phyloP scores from a whole-genome alignment of 2,888 invertebrate species.

The Elegia similella region DNA sequence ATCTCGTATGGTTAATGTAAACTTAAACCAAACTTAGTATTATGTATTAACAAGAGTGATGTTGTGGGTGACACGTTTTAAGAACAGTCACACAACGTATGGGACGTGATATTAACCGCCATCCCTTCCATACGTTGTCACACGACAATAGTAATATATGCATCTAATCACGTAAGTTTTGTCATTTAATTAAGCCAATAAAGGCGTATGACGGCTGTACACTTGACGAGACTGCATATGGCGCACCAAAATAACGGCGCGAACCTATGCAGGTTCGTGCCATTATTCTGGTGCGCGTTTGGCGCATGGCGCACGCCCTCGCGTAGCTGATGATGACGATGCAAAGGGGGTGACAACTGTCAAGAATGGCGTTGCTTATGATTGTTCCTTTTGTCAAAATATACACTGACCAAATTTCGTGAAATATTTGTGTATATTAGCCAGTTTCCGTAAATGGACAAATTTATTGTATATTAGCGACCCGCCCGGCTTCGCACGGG shows the following conservation, averaged over 20 bases:
- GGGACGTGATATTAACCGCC: slow-evolving; percentile 37
- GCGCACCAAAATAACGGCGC: background rate
- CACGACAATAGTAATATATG: slow-evolving; percentile 37
- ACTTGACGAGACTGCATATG: background rate
- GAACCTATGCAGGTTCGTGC: background rate
- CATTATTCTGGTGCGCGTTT: too few species aligned
- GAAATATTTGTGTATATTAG: too few species aligned
- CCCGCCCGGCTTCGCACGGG: too few species aligned
- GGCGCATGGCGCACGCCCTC: background rate
- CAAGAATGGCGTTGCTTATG: too few species aligned
- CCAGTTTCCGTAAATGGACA: too few species aligned
- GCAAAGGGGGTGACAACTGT: too few species aligned
- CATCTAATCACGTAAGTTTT: slow-evolving; percentile 27
- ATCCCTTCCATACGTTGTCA: slow-evolving; percentile 57
- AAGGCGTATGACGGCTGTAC: slow-evolving; percentile 3
- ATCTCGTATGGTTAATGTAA: slow-evolving; percentile 19
- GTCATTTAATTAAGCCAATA: slow-evolving; percentile 17
- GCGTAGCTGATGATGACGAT: background rate
- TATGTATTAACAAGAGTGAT: slow-evolving; percentile 29
- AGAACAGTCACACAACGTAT: slow-evolving; percentile 48
- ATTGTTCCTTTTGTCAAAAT: too few species aligned
- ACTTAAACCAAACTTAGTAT: slow-evolving; percentile 49
- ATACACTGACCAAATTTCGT: too few species aligned
- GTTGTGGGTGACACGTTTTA: slow-evolving; percentile 25
- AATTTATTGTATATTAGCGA: too few species aligned